phyloP scores from a whole-genome alignment of 2,113 vertebrate genomes.

The Pachyramphus minor region DNA sequence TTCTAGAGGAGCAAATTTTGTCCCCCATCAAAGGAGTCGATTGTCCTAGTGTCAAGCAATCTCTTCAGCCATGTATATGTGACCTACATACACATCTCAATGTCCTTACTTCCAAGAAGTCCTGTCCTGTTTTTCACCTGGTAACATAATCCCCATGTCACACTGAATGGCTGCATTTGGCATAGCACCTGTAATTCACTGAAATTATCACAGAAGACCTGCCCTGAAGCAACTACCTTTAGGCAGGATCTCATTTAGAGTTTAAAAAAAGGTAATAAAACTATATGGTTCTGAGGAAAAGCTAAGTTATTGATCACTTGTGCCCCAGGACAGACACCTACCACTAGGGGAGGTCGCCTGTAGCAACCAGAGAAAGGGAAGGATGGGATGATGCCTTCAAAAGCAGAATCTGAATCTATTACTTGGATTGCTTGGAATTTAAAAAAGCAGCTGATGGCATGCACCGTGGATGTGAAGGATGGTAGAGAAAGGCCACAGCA shows the following conservation, averaged over 20 bases:
- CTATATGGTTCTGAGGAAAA: background rate
- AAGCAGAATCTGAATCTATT: background rate
- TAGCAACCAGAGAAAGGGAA: background rate
- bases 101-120: background rate
- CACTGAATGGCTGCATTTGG: background rate
- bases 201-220: background rate
- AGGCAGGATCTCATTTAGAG: background rate
- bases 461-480: rapidly evolving
- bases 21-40: background rate
- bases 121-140: background rate
- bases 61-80: background rate
- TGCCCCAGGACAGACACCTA: background rate
- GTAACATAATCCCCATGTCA: background rate
- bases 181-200: background rate
- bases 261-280: background rate
- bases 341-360: background rate
- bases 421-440: background rate
- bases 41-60: background rate
- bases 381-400: background rate
- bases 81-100: background rate
- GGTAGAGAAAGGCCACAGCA: background rate
- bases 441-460: background rate
- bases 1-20: background rate
- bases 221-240: background rate
- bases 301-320: background rate